phyloP scores from a whole-genome alignment of 1,140 invertebrate genomes.

The Halyomorpha halys region DNA sequence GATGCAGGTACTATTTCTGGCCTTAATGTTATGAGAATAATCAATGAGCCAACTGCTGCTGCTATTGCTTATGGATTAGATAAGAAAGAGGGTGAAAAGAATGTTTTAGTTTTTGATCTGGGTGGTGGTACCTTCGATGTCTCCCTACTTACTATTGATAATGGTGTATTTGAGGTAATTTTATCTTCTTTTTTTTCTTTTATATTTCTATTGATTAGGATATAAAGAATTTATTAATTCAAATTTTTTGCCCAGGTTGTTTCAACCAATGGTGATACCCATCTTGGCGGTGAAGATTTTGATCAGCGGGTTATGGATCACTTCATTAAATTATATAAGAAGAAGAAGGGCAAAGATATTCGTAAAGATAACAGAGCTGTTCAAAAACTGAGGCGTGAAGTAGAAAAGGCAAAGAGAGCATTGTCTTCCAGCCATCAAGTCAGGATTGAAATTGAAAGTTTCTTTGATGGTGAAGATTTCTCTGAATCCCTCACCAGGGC shows the following conservation, averaged over 20 bases:
- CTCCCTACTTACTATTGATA: conserved; percentile 96
- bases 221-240: conserved; percentile 44
- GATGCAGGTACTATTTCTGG: conserved; percentile 82
- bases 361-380: conserved; percentile 90
- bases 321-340: conserved; percentile 97
- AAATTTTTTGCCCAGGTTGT: conserved; percentile 50
- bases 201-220: conserved; percentile 29
- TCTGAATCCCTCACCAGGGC: conserved; percentile 97
- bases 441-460: conserved; percentile 97
- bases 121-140: conserved; percentile 99
- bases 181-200: conserved; percentile 1
- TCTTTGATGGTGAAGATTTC: conserved; percentile 99
- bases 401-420: conserved; percentile 95
- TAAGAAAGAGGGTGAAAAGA: conserved; percentile 98
- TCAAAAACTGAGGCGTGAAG: conserved; percentile 91
- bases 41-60: conserved; percentile 99
- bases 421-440: conserved; percentile 86
- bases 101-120: conserved; percentile 97
- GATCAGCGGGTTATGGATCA: conserved; percentile 98
- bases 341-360: conserved; percentile 98
- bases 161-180: conserved; percentile 71
- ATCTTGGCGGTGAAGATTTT: conserved; percentile 97
- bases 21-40: conserved; percentile 96
- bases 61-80: conserved; percentile 99
- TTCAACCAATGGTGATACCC: conserved; percentile 97